phyloP scores from a whole-genome alignment of 2,113 vertebrate genomes.

The Mesitornis unicolor region DNA sequence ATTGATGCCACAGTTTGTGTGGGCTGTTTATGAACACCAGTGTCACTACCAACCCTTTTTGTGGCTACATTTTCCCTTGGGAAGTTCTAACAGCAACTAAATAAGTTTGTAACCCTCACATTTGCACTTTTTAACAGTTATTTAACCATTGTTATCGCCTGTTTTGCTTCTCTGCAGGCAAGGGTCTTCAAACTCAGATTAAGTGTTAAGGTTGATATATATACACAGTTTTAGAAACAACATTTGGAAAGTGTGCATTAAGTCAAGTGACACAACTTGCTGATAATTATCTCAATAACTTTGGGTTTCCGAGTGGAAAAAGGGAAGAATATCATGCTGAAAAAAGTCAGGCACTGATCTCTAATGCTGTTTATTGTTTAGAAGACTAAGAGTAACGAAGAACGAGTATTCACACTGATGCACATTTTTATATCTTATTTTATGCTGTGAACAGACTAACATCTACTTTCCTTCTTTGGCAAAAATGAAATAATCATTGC shows the following conservation, averaged over 20 bases:
- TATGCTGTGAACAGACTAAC: background rate
- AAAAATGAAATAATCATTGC: background rate
- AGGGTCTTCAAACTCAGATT: background rate
- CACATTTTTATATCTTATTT: background rate
- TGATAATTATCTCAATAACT: background rate
- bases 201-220: background rate
- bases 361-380: background rate
- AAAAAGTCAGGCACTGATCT: background rate
- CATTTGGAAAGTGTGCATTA: background rate
- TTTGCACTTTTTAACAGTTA: background rate
- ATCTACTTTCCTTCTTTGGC: background rate
- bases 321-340: background rate
- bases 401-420: background rate
- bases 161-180: background rate
- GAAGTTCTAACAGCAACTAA: background rate
- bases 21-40: background rate
- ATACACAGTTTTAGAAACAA: background rate
- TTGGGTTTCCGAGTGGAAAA: background rate
- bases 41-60: background rate
- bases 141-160: background rate
- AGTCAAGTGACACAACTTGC: background rate
- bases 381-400: background rate
- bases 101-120: background rate
- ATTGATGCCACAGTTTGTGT: background rate
- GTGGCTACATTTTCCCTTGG: background rate